These are phyloP conservation scores for Drosophila anomalata DNA, from an alignment of 2,888 invertebrate species.

Conservation along the genomic window DNA sequence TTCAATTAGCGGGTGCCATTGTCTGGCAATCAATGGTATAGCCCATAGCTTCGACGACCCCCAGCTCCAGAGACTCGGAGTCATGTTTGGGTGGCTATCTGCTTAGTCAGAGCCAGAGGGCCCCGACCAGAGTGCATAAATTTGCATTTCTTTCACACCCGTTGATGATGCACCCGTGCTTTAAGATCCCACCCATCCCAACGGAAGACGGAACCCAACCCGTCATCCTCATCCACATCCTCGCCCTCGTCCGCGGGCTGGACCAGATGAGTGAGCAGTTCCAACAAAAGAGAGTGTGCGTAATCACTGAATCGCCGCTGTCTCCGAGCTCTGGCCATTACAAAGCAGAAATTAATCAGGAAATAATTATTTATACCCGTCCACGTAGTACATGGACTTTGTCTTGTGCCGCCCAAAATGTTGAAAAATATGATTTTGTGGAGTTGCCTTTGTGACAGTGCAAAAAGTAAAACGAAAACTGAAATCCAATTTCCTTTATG, in stretches of 20 bases:
- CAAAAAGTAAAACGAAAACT: slow-evolving; percentile 21
- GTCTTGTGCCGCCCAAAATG: slow-evolving; percentile 35
- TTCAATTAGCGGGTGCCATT: slow-evolving; percentile 51
- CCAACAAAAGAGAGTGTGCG: slow-evolving; percentile 44
- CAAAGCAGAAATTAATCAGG: slow-evolving; percentile 71
- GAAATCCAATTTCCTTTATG: slow-evolving; percentile 43
- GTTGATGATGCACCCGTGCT: slow-evolving; percentile 30
- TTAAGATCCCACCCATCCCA: slow-evolving; percentile 12
- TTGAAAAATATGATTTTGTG: slow-evolving; percentile 4
- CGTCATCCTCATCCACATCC: neutral
- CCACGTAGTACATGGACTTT: slow-evolving; percentile 27
- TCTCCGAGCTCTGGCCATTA: slow-evolving; percentile 45
- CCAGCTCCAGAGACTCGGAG: slow-evolving; percentile 3
- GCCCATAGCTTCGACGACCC: slow-evolving; percentile 3
- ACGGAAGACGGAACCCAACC: slow-evolving; percentile 6
- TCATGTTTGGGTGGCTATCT: slow-evolving; percentile 17
- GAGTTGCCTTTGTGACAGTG: slow-evolving; percentile 35
- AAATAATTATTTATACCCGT: slow-evolving; percentile 60
- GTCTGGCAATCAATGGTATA: slow-evolving; percentile 40
- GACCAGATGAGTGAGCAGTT: slow-evolving; percentile 46
- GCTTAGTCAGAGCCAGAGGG: slow-evolving; percentile 33
- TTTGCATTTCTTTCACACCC: slow-evolving; percentile 44
- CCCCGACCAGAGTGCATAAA: slow-evolving; percentile 7
- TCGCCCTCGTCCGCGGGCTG: neutral
- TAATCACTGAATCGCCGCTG: slow-evolving; percentile 47